Conservation (phyloP, 2,797 vertebrate genomes). For the Lepilemur ruficaudatus region DNA sequence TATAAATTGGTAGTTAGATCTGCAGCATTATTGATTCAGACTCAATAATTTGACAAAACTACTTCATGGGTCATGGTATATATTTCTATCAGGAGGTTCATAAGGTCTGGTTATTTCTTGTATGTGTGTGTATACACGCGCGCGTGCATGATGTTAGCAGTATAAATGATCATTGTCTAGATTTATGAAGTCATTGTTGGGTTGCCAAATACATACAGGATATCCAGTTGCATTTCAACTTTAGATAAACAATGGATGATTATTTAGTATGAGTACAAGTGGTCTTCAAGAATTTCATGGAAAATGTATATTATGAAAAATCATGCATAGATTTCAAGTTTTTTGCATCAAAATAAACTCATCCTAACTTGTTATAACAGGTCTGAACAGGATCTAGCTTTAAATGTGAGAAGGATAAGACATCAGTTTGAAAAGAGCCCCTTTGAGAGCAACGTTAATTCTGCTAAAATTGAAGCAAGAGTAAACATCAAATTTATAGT, state of each 20-base stretch:
- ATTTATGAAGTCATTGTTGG: not conserved
- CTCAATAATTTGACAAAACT: not conserved
- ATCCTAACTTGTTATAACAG: not conserved
- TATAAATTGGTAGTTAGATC: not conserved
- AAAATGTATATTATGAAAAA: not conserved
- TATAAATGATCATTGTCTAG: not conserved
- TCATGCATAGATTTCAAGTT: not conserved
- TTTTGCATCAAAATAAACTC: not conserved
- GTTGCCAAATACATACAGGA: not conserved
- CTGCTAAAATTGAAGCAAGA: not conserved
- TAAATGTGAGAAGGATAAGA: not conserved
- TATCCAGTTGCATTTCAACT: not conserved
- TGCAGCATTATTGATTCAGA: not conserved
- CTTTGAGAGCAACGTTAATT: not conserved
- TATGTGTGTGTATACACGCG: not conserved
- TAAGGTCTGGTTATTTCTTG: not conserved
- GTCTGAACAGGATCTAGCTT: not conserved
- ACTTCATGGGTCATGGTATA: not conserved
- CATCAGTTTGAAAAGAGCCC: not conserved
- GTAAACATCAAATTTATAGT: not conserved
- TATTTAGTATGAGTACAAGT: not conserved
- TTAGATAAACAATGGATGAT: not conserved
- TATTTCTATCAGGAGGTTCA: not conserved
- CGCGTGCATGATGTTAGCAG: not conserved
- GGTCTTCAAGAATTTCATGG: not conserved